Evolutionary conservation across 2,888 invertebrate species (phyloP).

Genomic region (Pelosia muscerda): DNA sequence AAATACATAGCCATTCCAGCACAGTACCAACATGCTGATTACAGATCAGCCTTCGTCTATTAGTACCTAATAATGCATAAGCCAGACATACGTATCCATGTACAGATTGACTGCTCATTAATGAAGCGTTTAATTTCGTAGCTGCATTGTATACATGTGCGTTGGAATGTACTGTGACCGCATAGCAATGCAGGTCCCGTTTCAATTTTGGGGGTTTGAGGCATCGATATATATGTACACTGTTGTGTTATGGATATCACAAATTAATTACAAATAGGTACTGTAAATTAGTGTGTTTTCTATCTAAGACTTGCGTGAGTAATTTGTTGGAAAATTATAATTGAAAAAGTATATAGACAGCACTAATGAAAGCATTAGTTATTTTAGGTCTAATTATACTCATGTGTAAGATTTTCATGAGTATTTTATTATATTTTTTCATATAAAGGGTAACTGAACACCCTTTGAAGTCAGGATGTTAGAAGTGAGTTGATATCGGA

Average conservation of each 20-base stretch:
- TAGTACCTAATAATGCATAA: background rate
- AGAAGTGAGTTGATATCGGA: background rate
- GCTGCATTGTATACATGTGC: slow-evolving; percentile 19
- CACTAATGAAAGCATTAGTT: background rate
- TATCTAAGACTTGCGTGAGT: background rate
- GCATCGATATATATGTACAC: slow-evolving; percentile 18
- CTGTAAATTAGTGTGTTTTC: background rate
- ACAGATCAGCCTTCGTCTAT: background rate
- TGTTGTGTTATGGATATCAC: background rate
- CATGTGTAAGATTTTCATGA: background rate
- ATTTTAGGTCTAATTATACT: background rate
- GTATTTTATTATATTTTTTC: background rate
- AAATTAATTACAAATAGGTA: slow-evolving; percentile 12
- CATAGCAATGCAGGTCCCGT: slow-evolving; percentile 51
- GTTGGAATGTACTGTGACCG: slow-evolving; percentile 54
- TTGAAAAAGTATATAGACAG: background rate
- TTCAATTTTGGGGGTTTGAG: slow-evolving; percentile 26
- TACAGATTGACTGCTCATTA: slow-evolving; percentile 47
- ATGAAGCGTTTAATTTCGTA: slow-evolving; percentile 64
- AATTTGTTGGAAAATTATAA: background rate
- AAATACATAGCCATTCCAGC: too few relatives aligned
- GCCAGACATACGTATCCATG: slow-evolving; percentile 12
- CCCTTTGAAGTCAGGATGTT: too few relatives aligned
- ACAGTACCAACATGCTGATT: background rate
- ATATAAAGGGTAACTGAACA: too few relatives aligned